A percentile compares a stretch with the other conserved stretches of the same genome.
Evolutionary conservation across 2,113 vertebrate genomes (phyloP).

Genomic region (Notechis scutatus): DNA sequence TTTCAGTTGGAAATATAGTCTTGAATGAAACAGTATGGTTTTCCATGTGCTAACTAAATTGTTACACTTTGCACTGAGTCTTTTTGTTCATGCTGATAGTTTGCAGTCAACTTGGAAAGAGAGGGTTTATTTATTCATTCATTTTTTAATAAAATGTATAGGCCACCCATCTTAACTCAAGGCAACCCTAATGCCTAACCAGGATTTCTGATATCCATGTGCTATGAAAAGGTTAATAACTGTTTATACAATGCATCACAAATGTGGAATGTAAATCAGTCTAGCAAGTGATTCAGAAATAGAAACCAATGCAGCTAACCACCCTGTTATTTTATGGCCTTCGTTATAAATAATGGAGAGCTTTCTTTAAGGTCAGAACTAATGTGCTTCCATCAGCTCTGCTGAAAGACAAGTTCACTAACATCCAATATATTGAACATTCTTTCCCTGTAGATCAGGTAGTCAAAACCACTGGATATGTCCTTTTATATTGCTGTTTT

Average conservation of each 20-base stretch:
- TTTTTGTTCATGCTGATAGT: background rate
- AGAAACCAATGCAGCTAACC: background rate
- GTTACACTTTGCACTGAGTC: background rate
- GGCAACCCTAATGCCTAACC: background rate
- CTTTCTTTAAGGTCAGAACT: background rate
- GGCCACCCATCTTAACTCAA: background rate
- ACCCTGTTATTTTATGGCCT: background rate
- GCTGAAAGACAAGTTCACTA: background rate
- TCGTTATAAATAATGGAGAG: background rate
- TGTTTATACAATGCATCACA: background rate
- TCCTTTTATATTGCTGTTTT: background rate
- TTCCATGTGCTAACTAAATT: background rate
- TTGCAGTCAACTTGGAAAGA: background rate
- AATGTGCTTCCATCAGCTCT: background rate
- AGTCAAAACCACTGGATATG: background rate
- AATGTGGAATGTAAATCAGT: background rate
- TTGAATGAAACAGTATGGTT: background rate
- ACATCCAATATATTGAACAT: background rate
- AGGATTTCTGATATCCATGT: background rate
- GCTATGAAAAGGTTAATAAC: background rate
- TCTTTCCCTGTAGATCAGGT: background rate
- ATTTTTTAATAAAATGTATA: background rate
- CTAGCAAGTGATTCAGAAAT: background rate
- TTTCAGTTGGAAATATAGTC: background rate
- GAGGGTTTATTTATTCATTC: background rate